Percentiles rank a stretch among this genome's conserved stretches.
Conservation (phyloP, 2,113 vertebrate genomes). For the Machaerirhynchus nigripectus region DNA sequence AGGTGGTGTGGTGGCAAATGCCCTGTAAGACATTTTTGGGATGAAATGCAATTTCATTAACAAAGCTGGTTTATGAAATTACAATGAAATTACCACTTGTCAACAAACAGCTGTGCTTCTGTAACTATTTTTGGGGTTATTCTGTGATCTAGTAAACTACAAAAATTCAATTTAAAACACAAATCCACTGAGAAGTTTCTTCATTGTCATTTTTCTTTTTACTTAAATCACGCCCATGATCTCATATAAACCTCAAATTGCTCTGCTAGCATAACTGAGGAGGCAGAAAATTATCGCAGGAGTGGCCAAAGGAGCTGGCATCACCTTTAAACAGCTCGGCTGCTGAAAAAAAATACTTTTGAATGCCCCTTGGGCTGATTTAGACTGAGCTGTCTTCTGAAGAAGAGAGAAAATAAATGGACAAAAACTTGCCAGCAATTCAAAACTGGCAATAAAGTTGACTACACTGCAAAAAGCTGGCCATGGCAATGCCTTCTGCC, state of each 20-base stretch:
- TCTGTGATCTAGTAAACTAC: neutral
- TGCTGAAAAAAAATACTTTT: neutral
- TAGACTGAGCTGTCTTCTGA: neutral
- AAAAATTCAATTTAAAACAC: neutral
- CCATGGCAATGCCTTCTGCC: neutral
- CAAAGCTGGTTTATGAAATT: neutral
- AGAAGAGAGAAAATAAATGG: neutral
- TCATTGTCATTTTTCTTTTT: neutral
- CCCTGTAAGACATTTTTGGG: neutral
- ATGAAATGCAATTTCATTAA: neutral
- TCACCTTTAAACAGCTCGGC: neutral
- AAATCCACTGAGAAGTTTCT: neutral
- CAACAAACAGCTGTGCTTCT: neutral
- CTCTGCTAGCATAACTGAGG: neutral
- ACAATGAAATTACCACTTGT: neutral
- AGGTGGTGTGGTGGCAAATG: neutral
- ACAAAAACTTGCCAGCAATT: neutral
- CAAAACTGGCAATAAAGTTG: neutral
- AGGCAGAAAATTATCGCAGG: neutral
- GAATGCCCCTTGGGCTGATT: neutral
- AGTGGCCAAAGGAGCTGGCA: neutral
- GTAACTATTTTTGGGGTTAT: neutral
- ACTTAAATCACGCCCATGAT: neutral
- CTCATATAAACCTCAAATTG: neutral
- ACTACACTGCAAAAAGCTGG: neutral